These are phyloP conservation scores for Apotomis turbidana DNA, from an alignment of 2,888 invertebrate genomes.

Conservation along the genomic window DNA sequence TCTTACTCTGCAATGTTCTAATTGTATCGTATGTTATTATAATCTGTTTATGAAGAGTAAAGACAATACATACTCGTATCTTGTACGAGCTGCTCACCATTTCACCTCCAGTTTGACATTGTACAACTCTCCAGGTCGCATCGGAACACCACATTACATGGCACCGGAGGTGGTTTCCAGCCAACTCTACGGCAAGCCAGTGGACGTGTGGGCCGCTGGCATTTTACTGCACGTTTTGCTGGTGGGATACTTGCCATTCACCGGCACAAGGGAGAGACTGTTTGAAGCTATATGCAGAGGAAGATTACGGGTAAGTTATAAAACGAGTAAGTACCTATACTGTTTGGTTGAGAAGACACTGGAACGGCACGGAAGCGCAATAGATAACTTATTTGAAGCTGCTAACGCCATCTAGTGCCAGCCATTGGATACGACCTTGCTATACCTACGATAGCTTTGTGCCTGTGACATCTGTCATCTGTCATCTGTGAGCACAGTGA, in stretches of 20 bases:
- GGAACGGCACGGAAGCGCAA: too few species aligned
- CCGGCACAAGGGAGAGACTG: slow-evolving; percentile 96
- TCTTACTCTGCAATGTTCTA: too few species aligned
- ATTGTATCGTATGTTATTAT: not conserved
- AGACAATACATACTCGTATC: not conserved
- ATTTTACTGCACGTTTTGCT: slow-evolving; percentile 96
- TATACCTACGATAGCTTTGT: too few species aligned
- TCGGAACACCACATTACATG: slow-evolving; percentile 99
- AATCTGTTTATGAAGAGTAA: too few species aligned
- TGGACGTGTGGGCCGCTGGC: slow-evolving; percentile 99
- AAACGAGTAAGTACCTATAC: too few species aligned
- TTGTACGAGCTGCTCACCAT: not conserved
- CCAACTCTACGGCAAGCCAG: slow-evolving; percentile 95
- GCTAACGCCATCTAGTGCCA: too few species aligned
- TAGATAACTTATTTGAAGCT: too few species aligned
- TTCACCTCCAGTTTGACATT: not conserved
- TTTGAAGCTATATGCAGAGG: slow-evolving; percentile 96
- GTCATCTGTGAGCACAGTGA: too few species aligned
- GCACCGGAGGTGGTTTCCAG: slow-evolving; percentile 98
- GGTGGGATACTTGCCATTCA: slow-evolving; percentile 97
- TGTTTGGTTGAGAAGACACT: too few species aligned
- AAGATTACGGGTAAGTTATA: slow-evolving; percentile 87
- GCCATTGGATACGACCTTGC: too few species aligned
- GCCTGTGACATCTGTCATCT: too few species aligned
- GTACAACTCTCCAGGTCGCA: slow-evolving; percentile 86